Percentiles rank a stretch among this genome's conserved stretches.
phyloP scores from a whole-genome alignment of 2,797 vertebrate species.

The Antennarius maculatus region DNA sequence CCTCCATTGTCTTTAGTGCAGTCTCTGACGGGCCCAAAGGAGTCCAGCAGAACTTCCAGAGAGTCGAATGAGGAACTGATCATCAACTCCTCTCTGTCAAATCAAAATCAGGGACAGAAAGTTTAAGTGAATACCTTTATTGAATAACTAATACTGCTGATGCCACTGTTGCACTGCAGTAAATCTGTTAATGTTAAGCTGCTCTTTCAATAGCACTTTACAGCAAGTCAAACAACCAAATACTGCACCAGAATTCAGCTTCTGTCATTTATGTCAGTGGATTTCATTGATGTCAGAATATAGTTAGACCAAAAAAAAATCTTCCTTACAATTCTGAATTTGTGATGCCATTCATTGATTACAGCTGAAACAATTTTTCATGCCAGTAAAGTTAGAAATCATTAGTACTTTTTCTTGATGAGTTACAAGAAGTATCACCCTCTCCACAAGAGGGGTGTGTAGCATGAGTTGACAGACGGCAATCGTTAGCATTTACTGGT shows the following conservation, averaged over 20 bases:
- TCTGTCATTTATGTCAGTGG: no score
- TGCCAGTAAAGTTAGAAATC: neutral
- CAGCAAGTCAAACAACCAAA: no score
- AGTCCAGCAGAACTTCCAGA: slow-evolving; percentile 96
- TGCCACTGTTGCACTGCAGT: no score
- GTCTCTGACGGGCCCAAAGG: slow-evolving; percentile 96
- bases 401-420: neutral
- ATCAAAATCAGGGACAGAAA: neutral
- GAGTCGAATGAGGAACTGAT: slow-evolving; percentile 98
- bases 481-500: no score
- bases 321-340: neutral
- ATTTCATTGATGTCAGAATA: no score
- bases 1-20: slow-evolving; percentile 96
- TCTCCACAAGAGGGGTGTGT: neutral
- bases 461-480: no score
- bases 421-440: neutral
- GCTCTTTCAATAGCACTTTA: no score
- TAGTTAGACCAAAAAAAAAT: no score
- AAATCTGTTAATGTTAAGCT: no score
- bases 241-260: no score
- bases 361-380: neutral
- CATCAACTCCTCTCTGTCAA: slow-evolving; percentile 94
- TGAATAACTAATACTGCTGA: neutral
- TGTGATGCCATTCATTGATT: neutral
- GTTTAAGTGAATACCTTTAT: neutral